Evolutionary conservation across 2,888 invertebrate species (phyloP).

Genomic region (Drosophila affinis): DNA sequence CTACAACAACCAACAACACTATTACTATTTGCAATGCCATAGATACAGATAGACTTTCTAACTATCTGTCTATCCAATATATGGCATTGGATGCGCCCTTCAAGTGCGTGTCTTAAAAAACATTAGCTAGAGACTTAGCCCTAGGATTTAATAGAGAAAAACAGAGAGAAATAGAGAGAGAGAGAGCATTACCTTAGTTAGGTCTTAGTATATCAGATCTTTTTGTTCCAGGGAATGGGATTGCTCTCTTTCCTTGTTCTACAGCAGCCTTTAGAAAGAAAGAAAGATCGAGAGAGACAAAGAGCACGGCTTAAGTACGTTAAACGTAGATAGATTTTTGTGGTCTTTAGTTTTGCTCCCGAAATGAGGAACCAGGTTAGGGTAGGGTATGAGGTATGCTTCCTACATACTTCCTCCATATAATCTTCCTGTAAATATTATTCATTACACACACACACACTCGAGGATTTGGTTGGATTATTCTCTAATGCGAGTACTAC

Average conservation of each 20-base stretch:
- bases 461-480: constrained; percentile 4
- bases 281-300: constrained; percentile 3
- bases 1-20: constrained; percentile 55
- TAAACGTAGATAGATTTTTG: constrained; percentile 63
- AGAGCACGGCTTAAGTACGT: constrained; percentile 73
- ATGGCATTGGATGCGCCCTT: constrained; percentile 49
- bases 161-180: neutral
- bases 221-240: constrained; percentile 37
- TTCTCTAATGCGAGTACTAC: constrained; percentile 21
- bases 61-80: constrained; percentile 13
- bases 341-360: constrained; percentile 6
- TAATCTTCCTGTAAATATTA: constrained; percentile 32
- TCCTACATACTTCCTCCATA: constrained; percentile 15
- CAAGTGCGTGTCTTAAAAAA: constrained; percentile 49
- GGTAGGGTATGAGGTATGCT: neutral
- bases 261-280: constrained; percentile 55
- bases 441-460: neutral
- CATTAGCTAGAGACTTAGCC: constrained; percentile 52
- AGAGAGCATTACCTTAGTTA: constrained; percentile 55
- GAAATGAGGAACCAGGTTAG: neutral
- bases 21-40: constrained; percentile 67
- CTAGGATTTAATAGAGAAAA: constrained; percentile 20
- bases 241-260: constrained; percentile 35
- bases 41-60: constrained; percentile 33
- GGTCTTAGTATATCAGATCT: constrained; percentile 37